These are phyloP conservation scores for Lasioglossum calceatum DNA, from an alignment of 2,888 invertebrate genomes.

Conservation along the genomic window DNA sequence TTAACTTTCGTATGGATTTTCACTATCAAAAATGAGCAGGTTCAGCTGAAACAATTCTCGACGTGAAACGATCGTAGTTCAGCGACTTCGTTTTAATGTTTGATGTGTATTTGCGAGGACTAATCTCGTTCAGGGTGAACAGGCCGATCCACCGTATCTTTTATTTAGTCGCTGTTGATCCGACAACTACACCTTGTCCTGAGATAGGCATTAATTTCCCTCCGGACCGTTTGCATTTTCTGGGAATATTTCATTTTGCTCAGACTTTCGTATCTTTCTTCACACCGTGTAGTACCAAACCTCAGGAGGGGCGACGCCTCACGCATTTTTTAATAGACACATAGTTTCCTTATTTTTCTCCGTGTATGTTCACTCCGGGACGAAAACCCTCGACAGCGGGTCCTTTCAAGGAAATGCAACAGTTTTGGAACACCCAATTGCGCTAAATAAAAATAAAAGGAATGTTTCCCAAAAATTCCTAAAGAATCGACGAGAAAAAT, in stretches of 20 bases:
- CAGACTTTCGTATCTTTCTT: slow-evolving; percentile 9
- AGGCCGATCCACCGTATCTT: slow-evolving; percentile 39
- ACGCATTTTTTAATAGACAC: slow-evolving; percentile 5
- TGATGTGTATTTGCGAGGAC: not conserved
- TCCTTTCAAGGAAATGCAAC: no score
- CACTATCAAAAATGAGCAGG: not conserved
- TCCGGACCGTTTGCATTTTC: slow-evolving; percentile 51
- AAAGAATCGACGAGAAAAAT: not conserved
- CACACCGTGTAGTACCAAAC: not conserved
- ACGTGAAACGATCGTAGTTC: not conserved
- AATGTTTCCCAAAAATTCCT: not conserved
- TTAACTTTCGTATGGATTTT: not conserved
- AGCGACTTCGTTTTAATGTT: not conserved
- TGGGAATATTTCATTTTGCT: slow-evolving; percentile 19
- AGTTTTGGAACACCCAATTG: no score
- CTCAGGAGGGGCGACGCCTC: not conserved
- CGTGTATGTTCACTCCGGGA: not conserved
- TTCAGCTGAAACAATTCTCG: not conserved
- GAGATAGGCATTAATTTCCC: slow-evolving; percentile 60
- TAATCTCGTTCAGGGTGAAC: not conserved
- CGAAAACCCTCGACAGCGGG: no score
- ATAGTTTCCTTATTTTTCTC: not conserved
- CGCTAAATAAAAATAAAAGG: no score
- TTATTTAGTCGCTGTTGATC: slow-evolving; percentile 54
- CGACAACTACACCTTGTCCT: slow-evolving; percentile 26